Percentiles rank a stretch among this genome's conserved stretches.
Conservation (phyloP, 1,140 invertebrate species). For the Ylistrum balloti region DNA sequence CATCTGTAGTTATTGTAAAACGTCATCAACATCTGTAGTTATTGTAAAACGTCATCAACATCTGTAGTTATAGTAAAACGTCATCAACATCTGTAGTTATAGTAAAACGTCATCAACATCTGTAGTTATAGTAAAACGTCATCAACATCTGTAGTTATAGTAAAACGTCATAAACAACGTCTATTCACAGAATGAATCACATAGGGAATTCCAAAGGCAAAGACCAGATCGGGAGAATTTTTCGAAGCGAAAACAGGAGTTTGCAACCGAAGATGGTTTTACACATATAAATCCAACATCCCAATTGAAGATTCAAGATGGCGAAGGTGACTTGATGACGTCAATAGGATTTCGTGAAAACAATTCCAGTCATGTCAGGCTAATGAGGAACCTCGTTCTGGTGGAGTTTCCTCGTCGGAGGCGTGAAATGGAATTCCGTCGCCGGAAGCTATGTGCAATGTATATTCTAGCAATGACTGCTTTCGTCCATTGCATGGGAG, state of each 20-base stretch:
- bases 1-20: too few relatives aligned
- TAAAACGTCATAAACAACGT: too few relatives aligned
- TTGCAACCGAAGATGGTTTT: neutral
- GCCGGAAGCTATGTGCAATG: neutral
- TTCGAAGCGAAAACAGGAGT: neutral
- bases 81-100: too few relatives aligned
- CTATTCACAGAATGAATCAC: neutral
- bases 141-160: too few relatives aligned
- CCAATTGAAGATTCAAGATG: neutral
- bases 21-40: too few relatives aligned
- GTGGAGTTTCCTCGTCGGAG: neutral
- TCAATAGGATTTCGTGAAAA: neutral
- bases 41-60: too few relatives aligned
- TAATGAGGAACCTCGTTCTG: neutral
- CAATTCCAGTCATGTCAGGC: neutral
- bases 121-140: too few relatives aligned
- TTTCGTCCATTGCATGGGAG: neutral
- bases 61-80: too few relatives aligned
- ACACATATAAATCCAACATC: neutral
- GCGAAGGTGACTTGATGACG: neutral
- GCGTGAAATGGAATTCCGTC: neutral
- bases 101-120: too few relatives aligned
- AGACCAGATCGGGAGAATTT: neutral
- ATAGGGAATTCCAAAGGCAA: neutral
- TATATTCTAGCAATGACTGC: neutral